Evolutionary conservation across 2,888 invertebrate species (phyloP).

Genomic region (Omphaloscelis lunosa): DNA sequence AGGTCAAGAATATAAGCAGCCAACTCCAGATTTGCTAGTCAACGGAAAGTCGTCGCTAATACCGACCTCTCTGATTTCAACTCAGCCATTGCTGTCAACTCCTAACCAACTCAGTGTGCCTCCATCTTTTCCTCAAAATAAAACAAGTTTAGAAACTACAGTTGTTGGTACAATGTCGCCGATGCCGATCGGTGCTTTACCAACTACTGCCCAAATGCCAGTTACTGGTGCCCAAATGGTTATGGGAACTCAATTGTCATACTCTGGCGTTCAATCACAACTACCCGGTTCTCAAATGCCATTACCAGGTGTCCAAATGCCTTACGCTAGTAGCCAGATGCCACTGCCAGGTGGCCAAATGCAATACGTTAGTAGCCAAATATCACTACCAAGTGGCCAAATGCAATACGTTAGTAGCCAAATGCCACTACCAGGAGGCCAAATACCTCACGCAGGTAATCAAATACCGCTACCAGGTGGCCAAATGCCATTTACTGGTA

Average conservation of each 20-base stretch:
- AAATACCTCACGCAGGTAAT: constrained; percentile 4
- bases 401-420: constrained; percentile 15
- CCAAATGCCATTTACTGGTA: constrained; percentile 2
- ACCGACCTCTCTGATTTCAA: constrained; percentile 49
- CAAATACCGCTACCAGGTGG: constrained; percentile 23
- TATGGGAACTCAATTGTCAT: constrained; percentile 18
- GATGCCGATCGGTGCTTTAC: constrained; percentile 19
- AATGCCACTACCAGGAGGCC: constrained; percentile 9
- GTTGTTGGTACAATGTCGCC: constrained; percentile 14
- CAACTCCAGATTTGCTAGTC: constrained; percentile 84
- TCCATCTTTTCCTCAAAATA: constrained; percentile 47
- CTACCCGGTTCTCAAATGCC: constrained; percentile 29
- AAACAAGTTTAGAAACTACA: constrained; percentile 56
- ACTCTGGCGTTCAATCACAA: constrained; percentile 25
- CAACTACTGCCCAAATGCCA: constrained; percentile 35
- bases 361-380: constrained; percentile 6
- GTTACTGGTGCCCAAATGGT: constrained; percentile 16
- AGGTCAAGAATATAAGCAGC: constrained; percentile 77
- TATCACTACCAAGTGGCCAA: constrained; percentile 15
- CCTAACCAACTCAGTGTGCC: constrained; percentile 72
- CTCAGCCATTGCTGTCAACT: constrained; percentile 49
- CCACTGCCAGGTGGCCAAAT: constrained; percentile 15
- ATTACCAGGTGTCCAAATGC: constrained; percentile 17
- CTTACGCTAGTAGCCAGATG: constrained; percentile 20
- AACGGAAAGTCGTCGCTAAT: constrained; percentile 75